phyloP scores from a whole-genome alignment of 1,140 invertebrate genomes.

The Delia radicum region DNA sequence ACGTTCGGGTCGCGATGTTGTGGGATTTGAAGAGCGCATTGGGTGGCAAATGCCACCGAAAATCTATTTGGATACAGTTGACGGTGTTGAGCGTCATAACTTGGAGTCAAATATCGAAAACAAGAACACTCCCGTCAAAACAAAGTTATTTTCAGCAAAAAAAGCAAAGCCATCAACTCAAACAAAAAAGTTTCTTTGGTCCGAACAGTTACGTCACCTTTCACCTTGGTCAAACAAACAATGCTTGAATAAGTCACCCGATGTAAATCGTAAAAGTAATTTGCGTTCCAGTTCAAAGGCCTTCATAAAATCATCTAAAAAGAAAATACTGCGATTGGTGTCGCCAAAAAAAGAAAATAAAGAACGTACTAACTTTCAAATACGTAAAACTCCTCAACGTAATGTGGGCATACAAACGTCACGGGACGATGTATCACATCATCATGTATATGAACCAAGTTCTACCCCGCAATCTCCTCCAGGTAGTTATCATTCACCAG shows the following conservation, averaged over 20 bases:
- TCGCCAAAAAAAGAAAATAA: slow-evolving; percentile 43
- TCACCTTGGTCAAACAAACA: slow-evolving; percentile 39
- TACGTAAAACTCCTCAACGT: slow-evolving; percentile 24
- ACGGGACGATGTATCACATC: slow-evolving; percentile 28
- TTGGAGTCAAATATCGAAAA: slow-evolving; percentile 42
- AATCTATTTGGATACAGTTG: slow-evolving; percentile 46
- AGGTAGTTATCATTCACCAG: slow-evolving; percentile 48
- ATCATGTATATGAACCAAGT: neutral
- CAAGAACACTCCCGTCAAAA: slow-evolving; percentile 48
- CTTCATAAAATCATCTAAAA: slow-evolving; percentile 46
- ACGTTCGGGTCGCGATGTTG: neutral
- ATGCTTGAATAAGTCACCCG: neutral
- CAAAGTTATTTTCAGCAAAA: slow-evolving; percentile 27
- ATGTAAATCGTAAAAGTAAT: slow-evolving; percentile 20
- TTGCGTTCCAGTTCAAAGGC: slow-evolving; percentile 38
- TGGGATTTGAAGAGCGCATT: slow-evolving; percentile 14
- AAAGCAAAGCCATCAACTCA: slow-evolving; percentile 6
- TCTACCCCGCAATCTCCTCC: slow-evolving; percentile 42
- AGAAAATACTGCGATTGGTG: slow-evolving; percentile 49
- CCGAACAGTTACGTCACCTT: slow-evolving; percentile 43
- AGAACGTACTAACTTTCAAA: neutral
- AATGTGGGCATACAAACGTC: slow-evolving; percentile 48
- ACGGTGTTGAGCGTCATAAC: slow-evolving; percentile 42
- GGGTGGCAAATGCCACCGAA: slow-evolving; percentile 47
- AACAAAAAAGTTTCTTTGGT: slow-evolving; percentile 47